phyloP scores from a whole-genome alignment of 2,888 invertebrate species.

The Polyploca ridens region DNA sequence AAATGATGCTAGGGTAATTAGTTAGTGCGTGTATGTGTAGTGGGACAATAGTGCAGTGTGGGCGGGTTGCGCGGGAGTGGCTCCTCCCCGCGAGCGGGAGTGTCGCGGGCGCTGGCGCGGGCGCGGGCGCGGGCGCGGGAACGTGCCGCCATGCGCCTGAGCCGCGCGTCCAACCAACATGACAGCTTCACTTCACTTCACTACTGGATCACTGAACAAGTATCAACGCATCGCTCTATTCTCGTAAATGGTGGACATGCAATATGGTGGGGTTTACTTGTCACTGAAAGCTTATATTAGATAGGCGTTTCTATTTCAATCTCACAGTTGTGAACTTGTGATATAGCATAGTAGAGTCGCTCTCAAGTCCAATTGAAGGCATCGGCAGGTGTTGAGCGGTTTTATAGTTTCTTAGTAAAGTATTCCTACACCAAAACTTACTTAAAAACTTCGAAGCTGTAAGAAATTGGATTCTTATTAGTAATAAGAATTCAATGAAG shows the following conservation, averaged over 20 bases:
- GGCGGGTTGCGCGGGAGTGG: constrained; percentile 17
- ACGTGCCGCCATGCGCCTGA: constrained; percentile 7
- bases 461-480: no score
- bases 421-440: no score
- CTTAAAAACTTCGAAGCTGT: no score
- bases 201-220: neutral
- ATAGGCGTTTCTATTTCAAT: no score
- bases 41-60: constrained; percentile 11
- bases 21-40: constrained; percentile 1
- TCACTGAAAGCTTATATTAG: neutral
- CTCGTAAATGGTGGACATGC: neutral
- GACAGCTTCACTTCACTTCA: constrained; percentile 3
- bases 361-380: no score
- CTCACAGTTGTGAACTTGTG: no score
- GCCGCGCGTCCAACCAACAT: neutral
- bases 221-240: neutral
- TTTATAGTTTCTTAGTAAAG: no score
- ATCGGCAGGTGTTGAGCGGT: no score
- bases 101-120: constrained; percentile 9
- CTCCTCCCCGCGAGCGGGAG: constrained; percentile 14
- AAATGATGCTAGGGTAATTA: neutral
- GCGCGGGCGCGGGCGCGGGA: neutral
- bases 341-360: no score
- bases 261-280: neutral
- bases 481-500: no score